These are phyloP conservation scores for Ceyx margarethae DNA, from an alignment of 2,113 vertebrate genomes.

Conservation along the genomic window DNA sequence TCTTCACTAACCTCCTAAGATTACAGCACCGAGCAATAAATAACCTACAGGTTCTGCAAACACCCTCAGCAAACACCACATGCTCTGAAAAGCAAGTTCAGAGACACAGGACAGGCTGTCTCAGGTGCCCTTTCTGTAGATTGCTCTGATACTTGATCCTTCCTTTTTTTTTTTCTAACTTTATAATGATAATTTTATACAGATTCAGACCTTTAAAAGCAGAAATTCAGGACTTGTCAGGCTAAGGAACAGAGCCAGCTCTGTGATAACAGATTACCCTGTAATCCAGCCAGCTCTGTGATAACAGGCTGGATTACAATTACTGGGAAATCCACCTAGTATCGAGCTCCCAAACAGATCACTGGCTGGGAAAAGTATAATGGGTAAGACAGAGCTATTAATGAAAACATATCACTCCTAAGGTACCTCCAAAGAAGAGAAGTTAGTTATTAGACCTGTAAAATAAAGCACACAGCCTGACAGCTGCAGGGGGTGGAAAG, in stretches of 20 bases:
- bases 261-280: not conserved
- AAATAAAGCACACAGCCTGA: not conserved
- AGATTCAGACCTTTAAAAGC: not conserved
- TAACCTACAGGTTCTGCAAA: fast-evolving
- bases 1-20: not conserved
- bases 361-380: not conserved
- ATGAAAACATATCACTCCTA: not conserved
- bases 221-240: fast-evolving
- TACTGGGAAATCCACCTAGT: not conserved
- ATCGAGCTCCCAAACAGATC: not conserved
- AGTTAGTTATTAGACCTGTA: not conserved
- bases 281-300: not conserved
- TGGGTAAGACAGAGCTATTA: not conserved
- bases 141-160: not conserved
- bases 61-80: fast-evolving
- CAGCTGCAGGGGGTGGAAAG: not conserved
- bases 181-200: not conserved
- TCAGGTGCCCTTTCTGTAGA: not conserved
- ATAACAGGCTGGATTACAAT: not conserved
- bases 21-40: not conserved
- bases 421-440: not conserved
- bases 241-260: not conserved
- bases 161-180: not conserved
- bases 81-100: not conserved
- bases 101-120: not conserved